A percentile compares a stretch with the other conserved stretches of the same genome.
phyloP scores from a whole-genome alignment of 2,797 vertebrate species.

The Crocidura indochinensis region DNA sequence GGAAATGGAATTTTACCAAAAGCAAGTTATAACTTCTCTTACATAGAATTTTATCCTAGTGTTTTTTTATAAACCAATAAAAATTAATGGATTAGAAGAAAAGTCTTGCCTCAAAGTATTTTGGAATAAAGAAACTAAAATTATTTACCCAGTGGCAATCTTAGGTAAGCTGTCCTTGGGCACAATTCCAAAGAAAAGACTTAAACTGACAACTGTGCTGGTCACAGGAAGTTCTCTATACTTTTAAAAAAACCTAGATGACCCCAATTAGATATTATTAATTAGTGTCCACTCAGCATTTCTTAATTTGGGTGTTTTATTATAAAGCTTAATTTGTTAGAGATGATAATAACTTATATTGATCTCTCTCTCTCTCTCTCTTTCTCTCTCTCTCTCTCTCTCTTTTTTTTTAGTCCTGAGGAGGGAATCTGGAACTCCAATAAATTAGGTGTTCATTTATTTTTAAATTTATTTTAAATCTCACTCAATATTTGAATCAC shows the following conservation, averaged over 20 bases:
- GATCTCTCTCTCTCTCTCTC: no score
- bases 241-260: slow-evolving; percentile 7
- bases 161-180: slow-evolving; percentile 31
- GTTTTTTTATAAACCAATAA: slow-evolving; percentile 72
- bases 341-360: slow-evolving; percentile 37
- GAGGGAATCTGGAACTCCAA: no score
- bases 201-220: slow-evolving; percentile 30
- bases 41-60: slow-evolving; percentile 65
- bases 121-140: slow-evolving; percentile 66
- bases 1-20: slow-evolving; percentile 83
- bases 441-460: no score
- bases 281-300: neutral
- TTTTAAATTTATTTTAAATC: no score
- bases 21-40: slow-evolving; percentile 77
- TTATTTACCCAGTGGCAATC: slow-evolving; percentile 71
- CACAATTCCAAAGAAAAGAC: slow-evolving; percentile 55
- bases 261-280: neutral
- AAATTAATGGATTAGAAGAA: slow-evolving; percentile 69
- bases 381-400: no score
- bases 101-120: slow-evolving; percentile 60
- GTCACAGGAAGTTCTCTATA: neutral
- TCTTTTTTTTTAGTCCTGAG: no score
- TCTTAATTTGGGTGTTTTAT: slow-evolving; percentile 24
- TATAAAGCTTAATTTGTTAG: slow-evolving; percentile 19
- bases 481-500: no score